phyloP scores from a whole-genome alignment of 2,888 invertebrate species.

The Didymodactylos carnosus region DNA sequence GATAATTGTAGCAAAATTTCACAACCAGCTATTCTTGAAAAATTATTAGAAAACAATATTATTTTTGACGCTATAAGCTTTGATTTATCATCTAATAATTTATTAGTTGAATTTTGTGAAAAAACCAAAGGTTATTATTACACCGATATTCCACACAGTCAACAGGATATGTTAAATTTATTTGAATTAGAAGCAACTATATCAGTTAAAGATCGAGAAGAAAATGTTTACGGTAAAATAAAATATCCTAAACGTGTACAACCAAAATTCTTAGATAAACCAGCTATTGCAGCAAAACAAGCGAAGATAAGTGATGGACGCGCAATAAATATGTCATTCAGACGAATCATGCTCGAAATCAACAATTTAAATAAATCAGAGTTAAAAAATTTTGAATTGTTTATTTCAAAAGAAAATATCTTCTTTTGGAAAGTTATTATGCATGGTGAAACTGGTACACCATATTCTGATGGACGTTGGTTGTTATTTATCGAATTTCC shows the following conservation, averaged over 20 bases:
- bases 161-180: not conserved
- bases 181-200: not conserved
- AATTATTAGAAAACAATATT: not conserved
- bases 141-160: not conserved
- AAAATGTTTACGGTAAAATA: not conserved
- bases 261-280: not conserved
- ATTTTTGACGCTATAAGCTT: not conserved
- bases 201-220: not conserved
- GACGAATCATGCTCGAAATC: not conserved
- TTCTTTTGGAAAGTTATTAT: not conserved
- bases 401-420: not conserved
- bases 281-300: not conserved
- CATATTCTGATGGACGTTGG: not conserved
- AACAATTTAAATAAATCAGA: not conserved
- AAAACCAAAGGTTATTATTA: not conserved
- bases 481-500: not conserved
- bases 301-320: not conserved
- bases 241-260: not conserved
- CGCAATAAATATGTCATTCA: not conserved
- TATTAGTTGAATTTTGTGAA: not conserved
- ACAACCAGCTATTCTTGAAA: not conserved
- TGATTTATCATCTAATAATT: not conserved
- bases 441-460: not conserved
- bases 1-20: not conserved
- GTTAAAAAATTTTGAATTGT: not conserved